Evolutionary conservation across 2,888 invertebrate genomes (phyloP), one percentile per base, ranked within the genome.

Genomic region (Lepidonotus clava): DNA sequence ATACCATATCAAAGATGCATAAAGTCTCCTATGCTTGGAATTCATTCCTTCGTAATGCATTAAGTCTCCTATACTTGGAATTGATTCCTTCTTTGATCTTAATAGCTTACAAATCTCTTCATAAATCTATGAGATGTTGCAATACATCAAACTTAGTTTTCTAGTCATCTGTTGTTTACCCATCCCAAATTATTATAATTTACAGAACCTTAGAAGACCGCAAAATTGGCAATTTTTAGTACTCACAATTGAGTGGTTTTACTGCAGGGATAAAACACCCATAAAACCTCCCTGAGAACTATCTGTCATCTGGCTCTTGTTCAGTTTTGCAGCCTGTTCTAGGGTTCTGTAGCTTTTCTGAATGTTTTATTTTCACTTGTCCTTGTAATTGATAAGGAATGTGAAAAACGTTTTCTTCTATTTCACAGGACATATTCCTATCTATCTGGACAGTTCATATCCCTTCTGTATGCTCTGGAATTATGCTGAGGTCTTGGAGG

Each of bases 381-480:
- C 14, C 34, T 76, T 76, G 21, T 38, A 6, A 36, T n/a, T 36
- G 11, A 32, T 51, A 18, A 6, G 8, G 8, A 8, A 18, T 36
- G 4, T 38, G 24, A 53, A 21, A 2, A 32, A 5, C 5, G n/a
- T 53, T 83, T 14, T 53, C 34, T 71, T 71, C n/a, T 51, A 51
- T 21, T 6, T 28, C 6, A 6, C 87, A 93, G 94, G 93, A 67
- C 94, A 94, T 87, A 90, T 91, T 85, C 91, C 93, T 24, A 86
- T 94, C 40, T 91, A 89, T 87, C 89, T 90, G 11, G 87, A 87
- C 6, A 91, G 91, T 24, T 86, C 89, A 32, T 90, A 91, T 40
- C 53, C 83, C 66, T 67, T 87, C 24, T 92, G 92, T 89, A 83
- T 94, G 11, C 90, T 92, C 14, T 94, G 94, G 94, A 94, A 94